Base-by-base conservation (phyloP, 2,888 invertebrate genomes). In the Hyposoter didymator region DNA sequence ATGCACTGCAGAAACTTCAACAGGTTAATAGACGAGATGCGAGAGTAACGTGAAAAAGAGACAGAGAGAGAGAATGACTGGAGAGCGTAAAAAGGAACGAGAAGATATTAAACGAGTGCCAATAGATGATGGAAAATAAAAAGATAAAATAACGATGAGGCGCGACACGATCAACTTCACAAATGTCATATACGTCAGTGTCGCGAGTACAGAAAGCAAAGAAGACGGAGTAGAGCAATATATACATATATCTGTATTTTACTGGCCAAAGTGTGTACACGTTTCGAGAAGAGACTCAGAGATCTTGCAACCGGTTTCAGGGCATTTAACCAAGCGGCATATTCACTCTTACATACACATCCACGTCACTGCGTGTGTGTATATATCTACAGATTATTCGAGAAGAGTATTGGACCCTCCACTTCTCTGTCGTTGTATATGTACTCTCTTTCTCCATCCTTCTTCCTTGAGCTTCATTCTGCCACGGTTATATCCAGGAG, bases 171-270 rank as follows among this genome's bases (percentile, higher is more conserved):
- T 79, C 85, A 91, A 92, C 91, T 91, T 92, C 90, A 91, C 91
- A 92, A 91, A 92, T 92, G 93, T 93, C 93, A 93, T 92, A 93
- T 92, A 92, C 92, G 92, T 92, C 92, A 92, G 91, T 91, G 91
- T 92, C 90, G 90, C 67, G 76, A 62, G 72, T 32, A 47, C 14
- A 52, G 76, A 83, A 80, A 62, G 75, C 32, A 64, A 49, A 66
- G 55, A 78, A 78, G 69, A 76, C 47, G 73, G 64, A 73, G 64
- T n/a, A 59, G 35, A 66, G 66, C 17, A 10, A 35, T 28, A 64
- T 52, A 7, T 35, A 43, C n/a, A n/a, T 55, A 69, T 43, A 28
- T 59, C 19, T 35, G 39, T 19, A 39, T 62, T 49, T 67, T 64
- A 82, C 67, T 70, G 69, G 75, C 79, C 67, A 75, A 84, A 81